Evolutionary conservation across 2,797 vertebrate species (phyloP).

Genomic region (Pterois miles): DNA sequence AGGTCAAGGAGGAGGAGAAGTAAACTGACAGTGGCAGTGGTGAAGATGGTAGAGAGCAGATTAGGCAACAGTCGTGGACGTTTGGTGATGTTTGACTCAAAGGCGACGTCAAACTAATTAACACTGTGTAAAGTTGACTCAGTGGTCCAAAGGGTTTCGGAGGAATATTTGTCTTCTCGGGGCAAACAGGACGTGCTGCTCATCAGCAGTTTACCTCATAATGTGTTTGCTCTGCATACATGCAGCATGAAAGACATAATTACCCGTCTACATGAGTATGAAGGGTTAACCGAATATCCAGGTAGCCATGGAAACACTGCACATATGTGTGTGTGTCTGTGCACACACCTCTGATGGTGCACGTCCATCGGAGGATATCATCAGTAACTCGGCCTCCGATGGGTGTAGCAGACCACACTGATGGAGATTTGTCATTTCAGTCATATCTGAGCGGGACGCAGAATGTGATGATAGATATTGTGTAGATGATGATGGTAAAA

Average conservation of each 20-base stretch:
- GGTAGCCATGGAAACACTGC: constrained; percentile 57
- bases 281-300: constrained; percentile 42
- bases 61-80: not conserved
- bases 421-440: not conserved
- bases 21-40: not conserved
- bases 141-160: constrained; percentile 24
- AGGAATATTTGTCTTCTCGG: constrained; percentile 30
- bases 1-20: not conserved
- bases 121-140: constrained; percentile 44
- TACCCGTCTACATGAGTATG: not conserved
- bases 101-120: constrained; percentile 59
- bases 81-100: constrained; percentile 30
- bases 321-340: constrained; percentile 9
- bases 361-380: not conserved
- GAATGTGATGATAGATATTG: not conserved
- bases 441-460: not conserved
- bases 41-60: not conserved
- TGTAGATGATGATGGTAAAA: not conserved
- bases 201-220: constrained; percentile 29
- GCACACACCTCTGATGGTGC: too few species aligned
- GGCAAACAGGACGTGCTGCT: constrained; percentile 16
- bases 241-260: constrained; percentile 27
- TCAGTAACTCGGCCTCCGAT: not conserved
- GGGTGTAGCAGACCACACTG: not conserved
- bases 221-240: constrained; percentile 46